These are phyloP conservation scores for Cyprinodon variegatus DNA, from an alignment of 2,113 vertebrate genomes.

Conservation along the genomic window DNA sequence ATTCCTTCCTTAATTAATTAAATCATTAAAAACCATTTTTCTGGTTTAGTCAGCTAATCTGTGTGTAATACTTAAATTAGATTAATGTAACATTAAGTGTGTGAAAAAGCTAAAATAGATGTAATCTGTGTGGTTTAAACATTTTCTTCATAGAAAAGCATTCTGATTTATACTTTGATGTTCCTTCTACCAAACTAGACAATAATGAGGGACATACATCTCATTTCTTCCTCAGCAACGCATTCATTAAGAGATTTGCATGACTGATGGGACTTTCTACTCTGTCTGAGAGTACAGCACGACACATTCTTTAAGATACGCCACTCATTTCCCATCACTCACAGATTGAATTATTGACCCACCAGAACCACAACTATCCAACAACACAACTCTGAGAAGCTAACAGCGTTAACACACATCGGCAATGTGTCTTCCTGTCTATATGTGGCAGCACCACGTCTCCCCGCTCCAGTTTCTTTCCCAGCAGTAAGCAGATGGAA, in stretches of 20 bases:
- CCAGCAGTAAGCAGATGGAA: conserved; percentile 54
- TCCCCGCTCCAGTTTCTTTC: conserved; percentile 43
- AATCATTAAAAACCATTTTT: too few species aligned
- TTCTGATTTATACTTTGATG: background rate
- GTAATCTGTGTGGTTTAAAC: background rate
- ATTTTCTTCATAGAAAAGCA: background rate
- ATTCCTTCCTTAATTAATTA: too few species aligned
- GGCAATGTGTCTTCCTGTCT: conserved; percentile 4
- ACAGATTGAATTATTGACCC: conserved; percentile 11
- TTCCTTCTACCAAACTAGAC: background rate
- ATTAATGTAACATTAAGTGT: too few species aligned
- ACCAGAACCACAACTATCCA: conserved; percentile 15
- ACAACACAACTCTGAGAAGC: background rate
- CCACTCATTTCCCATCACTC: background rate
- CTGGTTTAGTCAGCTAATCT: too few species aligned
- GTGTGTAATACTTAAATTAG: background rate
- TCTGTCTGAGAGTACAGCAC: background rate
- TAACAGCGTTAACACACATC: background rate
- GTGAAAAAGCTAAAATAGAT: background rate
- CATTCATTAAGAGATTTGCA: conserved; percentile 5
- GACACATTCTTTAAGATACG: background rate
- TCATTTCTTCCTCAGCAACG: background rate
- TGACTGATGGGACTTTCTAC: background rate
- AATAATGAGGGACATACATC: background rate
- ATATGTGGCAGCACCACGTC: conserved; percentile 21